Percentiles rank a stretch among this genome's conserved stretches.
Conservation (phyloP, 2,888 invertebrate genomes). For the Dugesia japonica region DNA sequence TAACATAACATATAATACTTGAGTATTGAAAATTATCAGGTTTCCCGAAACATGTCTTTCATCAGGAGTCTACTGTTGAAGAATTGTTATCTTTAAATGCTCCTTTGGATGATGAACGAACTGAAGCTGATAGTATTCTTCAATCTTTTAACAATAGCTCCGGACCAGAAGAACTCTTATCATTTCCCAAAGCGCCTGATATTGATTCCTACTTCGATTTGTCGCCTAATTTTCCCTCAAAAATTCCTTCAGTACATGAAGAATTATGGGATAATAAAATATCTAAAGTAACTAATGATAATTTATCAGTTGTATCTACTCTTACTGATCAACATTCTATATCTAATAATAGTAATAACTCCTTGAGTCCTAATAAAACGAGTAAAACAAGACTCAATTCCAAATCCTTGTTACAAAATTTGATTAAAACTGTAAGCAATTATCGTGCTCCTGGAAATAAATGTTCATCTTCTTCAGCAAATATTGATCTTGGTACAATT, state of each 20-base stretch:
- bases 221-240: background rate
- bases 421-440: background rate
- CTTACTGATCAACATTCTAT: background rate
- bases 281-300: background rate
- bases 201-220: background rate
- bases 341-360: background rate
- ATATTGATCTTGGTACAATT: background rate
- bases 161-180: background rate
- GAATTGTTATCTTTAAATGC: conserved; percentile 4
- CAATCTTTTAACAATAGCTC: background rate
- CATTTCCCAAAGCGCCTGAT: background rate
- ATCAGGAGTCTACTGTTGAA: background rate
- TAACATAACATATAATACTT: too few species aligned
- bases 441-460: background rate
- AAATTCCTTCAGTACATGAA: background rate
- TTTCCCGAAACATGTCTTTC: background rate
- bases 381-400: background rate
- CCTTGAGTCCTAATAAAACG: background rate
- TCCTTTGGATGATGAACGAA: background rate
- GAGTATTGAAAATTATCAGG: conserved; percentile 2
- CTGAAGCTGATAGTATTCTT: conserved; percentile 5
- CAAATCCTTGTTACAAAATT: background rate
- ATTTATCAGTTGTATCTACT: background rate
- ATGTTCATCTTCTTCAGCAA: background rate
- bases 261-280: background rate